Base-by-base conservation (phyloP, 37 sponge, comb jelly and placozoan species). In the Spongia lamella region DNA sequence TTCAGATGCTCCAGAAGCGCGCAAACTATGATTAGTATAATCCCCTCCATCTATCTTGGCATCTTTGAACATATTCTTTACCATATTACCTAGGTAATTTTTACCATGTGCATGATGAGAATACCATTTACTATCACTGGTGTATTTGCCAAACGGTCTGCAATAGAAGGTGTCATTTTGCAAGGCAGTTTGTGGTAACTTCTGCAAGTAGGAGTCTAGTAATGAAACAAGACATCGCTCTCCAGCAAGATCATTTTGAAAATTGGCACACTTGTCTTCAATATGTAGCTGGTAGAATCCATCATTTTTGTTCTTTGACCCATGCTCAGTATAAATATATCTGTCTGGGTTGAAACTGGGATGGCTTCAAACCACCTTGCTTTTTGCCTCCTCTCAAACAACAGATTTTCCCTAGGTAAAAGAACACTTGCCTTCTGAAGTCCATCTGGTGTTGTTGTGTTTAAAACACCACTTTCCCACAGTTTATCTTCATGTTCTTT, bases 271-370 rank as follows among this genome's bases (percentile, higher is more conserved):
- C 37, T 64, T 70, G 29, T 70, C 34, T 19, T 70, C 72, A 7
- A 55, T 37, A 7, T 54, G 20, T 7, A 55, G 56, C 56, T 70
- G 56, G 19, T 56, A 25, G 19, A 54, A 69, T 7, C 70, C 70
- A 50, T 53, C 70, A 43, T 69, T 69, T 69, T 53, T 65, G 20
- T 65, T 65, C 38, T 65, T 65, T 17, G 66, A 65, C 11, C 66
- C 66, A 65, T 65, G 35, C 38, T 65, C 70, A 24, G 70, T 50
- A 47, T 69, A 69, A 25, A 69, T 15, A 47, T 69, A 69, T 7
- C 53, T 9, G 15, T 69, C 70, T 24, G 70, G 70, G 22, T 69
- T 47, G 22, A 52, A 52, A 52, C 53, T 52, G 53, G 14, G 53
- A 52, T 52, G 53, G 53, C 17, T 14, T 52, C 6, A 79, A 47